A percentile compares a stretch with the other conserved stretches of the same genome.
Conservation (phyloP, 2,888 invertebrate genomes). For the Cephus nigrinus region DNA sequence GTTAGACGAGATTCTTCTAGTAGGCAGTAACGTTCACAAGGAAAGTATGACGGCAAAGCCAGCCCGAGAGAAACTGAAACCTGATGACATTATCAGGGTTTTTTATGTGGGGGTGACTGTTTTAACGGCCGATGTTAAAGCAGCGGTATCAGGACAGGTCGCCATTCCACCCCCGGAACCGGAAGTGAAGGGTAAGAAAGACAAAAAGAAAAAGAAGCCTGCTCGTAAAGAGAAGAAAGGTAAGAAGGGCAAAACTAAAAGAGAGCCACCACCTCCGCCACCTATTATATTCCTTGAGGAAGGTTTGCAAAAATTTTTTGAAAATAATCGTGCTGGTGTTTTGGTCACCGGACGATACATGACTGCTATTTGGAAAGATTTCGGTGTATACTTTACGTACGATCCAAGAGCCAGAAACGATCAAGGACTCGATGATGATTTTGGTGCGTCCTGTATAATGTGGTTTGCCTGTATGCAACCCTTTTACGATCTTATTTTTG, state of each 20-base stretch:
- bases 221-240: constrained; percentile 9
- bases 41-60: constrained; percentile 40
- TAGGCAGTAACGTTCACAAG: constrained; percentile 46
- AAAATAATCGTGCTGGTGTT: constrained; percentile 53
- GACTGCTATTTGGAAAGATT: constrained; percentile 55
- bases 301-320: constrained; percentile 50
- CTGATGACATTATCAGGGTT: constrained; percentile 51
- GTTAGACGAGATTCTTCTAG: constrained; percentile 55
- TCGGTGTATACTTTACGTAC: constrained; percentile 56
- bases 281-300: constrained; percentile 47
- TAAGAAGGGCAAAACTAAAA: constrained; percentile 23
- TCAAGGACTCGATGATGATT: constrained; percentile 34
- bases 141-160: constrained; percentile 46
- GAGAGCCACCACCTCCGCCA: constrained; percentile 36
- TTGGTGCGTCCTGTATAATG: constrained; percentile 48
- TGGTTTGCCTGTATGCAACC: constrained; percentile 60
- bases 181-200: constrained; percentile 34
- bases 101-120: constrained; percentile 57
- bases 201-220: neutral
- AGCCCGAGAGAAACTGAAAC: constrained; percentile 35
- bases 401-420: constrained; percentile 46
- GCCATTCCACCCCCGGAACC: constrained; percentile 44
- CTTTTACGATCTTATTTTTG: constrained; percentile 43
- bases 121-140: constrained; percentile 51
- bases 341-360: constrained; percentile 45